phyloP scores from a whole-genome alignment of 2,113 vertebrate genomes.

The Camelus bactrianus region DNA sequence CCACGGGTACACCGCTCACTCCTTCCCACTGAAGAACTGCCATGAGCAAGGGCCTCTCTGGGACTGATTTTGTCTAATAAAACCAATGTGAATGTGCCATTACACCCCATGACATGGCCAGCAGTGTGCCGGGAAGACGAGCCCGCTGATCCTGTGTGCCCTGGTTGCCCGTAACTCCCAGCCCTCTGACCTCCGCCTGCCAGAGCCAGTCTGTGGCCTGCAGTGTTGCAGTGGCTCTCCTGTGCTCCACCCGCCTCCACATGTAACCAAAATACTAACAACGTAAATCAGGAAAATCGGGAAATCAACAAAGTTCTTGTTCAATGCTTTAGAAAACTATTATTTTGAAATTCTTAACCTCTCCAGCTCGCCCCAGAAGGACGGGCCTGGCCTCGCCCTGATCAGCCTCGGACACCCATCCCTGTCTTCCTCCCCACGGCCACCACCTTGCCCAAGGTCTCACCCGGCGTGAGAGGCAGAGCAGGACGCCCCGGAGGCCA shows the following conservation, averaged over 20 bases:
- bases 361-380: neutral
- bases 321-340: conserved; percentile 25
- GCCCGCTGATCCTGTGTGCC: neutral
- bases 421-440: neutral
- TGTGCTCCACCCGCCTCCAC: neutral
- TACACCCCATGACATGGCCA: neutral
- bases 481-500: neutral
- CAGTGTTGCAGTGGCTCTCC: neutral
- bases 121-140: neutral
- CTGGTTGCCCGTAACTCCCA: neutral
- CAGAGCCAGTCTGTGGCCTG: neutral
- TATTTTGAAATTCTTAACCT: neutral
- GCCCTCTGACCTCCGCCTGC: neutral
- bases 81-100: neutral
- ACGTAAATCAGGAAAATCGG: neutral
- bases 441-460: neutral
- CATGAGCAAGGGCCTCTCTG: neutral
- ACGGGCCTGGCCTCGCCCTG: neutral
- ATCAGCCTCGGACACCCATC: neutral
- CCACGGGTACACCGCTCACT: neutral
- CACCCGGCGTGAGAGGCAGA: neutral
- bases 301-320: neutral
- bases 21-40: neutral
- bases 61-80: neutral
- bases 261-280: neutral